Conservation (phyloP, 2,888 invertebrate species). For the Lochmaea capreae region DNA sequence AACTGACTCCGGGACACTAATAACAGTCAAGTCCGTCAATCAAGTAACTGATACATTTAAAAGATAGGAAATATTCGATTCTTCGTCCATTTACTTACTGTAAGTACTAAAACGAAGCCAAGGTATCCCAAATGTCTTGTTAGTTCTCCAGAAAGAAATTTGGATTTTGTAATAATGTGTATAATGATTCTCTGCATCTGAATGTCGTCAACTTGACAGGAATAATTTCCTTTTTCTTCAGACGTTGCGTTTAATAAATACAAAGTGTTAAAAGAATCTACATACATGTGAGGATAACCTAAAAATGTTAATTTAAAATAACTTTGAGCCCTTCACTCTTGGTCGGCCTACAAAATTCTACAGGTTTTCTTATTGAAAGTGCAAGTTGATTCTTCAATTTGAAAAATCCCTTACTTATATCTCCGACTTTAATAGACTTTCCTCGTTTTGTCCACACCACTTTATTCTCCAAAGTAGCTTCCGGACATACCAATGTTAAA, state of each 20-base stretch:
- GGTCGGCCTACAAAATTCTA: no score
- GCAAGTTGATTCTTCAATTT: neutral
- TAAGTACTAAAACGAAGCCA: conserved; percentile 69
- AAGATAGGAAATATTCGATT: no score
- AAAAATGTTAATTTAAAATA: neutral
- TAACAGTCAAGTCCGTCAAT: no score
- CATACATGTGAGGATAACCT: conserved; percentile 60
- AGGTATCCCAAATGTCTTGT: conserved; percentile 71
- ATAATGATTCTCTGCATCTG: conserved; percentile 69
- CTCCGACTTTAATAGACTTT: conserved; percentile 64
- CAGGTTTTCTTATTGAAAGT: no score
- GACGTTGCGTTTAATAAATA: conserved; percentile 71
- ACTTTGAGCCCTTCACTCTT: no score
- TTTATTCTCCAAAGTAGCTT: conserved; percentile 66
- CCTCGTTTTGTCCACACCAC: conserved; percentile 71
- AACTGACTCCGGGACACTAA: neutral
- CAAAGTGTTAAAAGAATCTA: conserved; percentile 70
- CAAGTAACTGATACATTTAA: no score
- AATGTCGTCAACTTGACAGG: conserved; percentile 74
- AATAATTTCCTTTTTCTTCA: conserved; percentile 77
- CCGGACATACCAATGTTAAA: conserved; percentile 69
- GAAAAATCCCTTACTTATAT: conserved; percentile 37
- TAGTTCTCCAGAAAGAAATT: conserved; percentile 69
- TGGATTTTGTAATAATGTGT: conserved; percentile 67
- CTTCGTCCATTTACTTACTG: conserved; percentile 58